Conservation (phyloP, 1,140 invertebrate genomes). For the Stenopsyche tienmushanensis region DNA sequence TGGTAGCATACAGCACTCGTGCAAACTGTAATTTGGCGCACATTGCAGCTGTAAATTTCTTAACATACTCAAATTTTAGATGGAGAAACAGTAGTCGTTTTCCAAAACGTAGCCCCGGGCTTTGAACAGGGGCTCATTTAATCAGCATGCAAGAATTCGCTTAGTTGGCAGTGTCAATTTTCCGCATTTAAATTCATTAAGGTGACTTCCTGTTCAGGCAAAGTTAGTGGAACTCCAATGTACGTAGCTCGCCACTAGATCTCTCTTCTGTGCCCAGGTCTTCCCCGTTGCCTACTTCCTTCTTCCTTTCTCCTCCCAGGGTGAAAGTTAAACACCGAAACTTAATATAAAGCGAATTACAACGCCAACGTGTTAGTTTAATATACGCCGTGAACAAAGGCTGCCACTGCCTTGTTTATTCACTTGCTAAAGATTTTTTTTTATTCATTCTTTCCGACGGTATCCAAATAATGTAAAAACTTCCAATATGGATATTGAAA, state of each 20-base stretch:
- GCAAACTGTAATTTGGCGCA: no score
- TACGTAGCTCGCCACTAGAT: no score
- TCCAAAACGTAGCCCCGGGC: no score
- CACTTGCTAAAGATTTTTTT: not conserved
- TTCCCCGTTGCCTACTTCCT: no score
- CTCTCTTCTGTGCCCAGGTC: not conserved
- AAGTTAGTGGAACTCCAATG: not conserved
- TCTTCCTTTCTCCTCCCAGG: not conserved
- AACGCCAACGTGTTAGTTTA: constrained; percentile 21
- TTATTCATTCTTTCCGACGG: not conserved
- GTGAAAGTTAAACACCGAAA: constrained; percentile 31
- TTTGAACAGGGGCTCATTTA: not conserved
- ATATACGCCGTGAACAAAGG: constrained; percentile 17
- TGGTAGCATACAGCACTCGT: no score
- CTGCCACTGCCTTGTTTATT: not conserved
- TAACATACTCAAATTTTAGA: no score
- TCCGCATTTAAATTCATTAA: constrained; percentile 18
- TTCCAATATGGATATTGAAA: no score
- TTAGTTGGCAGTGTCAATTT: constrained; percentile 2
- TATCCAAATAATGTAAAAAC: no score
- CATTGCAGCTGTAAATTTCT: no score
- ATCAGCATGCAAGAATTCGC: not conserved
- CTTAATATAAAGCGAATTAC: constrained; percentile 33
- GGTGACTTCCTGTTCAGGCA: constrained; percentile 6
- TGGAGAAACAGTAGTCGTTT: no score